Evolutionary conservation across 1,140 invertebrate genomes (phyloP).

Genomic region (Oncopodura yosiiana): DNA sequence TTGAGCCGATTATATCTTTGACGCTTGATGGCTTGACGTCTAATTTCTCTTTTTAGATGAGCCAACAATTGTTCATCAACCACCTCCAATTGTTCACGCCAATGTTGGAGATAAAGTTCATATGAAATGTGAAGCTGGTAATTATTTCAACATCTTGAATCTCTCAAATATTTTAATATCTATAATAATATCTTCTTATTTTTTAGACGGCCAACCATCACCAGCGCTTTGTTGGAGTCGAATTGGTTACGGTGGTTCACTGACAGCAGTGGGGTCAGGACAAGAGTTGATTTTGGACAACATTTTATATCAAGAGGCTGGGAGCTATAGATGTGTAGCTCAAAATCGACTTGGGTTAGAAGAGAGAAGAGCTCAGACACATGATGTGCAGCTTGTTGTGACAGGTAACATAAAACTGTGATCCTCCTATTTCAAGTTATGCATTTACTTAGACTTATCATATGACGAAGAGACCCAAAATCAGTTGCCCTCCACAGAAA

Average conservation of each 20-base stretch:
- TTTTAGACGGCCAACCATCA: constrained; percentile 46
- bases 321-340: constrained; percentile 59
- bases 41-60: constrained; percentile 35
- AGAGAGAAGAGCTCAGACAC: constrained; percentile 42
- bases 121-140: constrained; percentile 62
- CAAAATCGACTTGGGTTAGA: constrained; percentile 34
- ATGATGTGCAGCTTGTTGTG: constrained; percentile 47
- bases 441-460: too few relatives aligned
- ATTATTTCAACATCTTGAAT: neutral
- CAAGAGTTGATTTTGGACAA: constrained; percentile 53
- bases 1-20: neutral
- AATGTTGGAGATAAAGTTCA: constrained; percentile 72
- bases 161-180: neutral
- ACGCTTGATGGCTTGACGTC: neutral
- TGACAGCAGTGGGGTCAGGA: constrained; percentile 51
- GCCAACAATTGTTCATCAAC: constrained; percentile 38
- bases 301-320: constrained; percentile 64
- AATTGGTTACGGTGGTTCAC: constrained; percentile 39
- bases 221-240: constrained; percentile 36
- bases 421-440: too few relatives aligned
- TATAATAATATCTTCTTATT: constrained; percentile 33
- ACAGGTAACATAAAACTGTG: too few relatives aligned
- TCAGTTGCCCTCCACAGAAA: too few relatives aligned
- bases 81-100: constrained; percentile 59
- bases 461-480: too few relatives aligned